A percentile compares a stretch with the other conserved stretches of the same genome.
phyloP scores from a whole-genome alignment of 2,113 vertebrate species.

The Larimichthys polyactis region DNA sequence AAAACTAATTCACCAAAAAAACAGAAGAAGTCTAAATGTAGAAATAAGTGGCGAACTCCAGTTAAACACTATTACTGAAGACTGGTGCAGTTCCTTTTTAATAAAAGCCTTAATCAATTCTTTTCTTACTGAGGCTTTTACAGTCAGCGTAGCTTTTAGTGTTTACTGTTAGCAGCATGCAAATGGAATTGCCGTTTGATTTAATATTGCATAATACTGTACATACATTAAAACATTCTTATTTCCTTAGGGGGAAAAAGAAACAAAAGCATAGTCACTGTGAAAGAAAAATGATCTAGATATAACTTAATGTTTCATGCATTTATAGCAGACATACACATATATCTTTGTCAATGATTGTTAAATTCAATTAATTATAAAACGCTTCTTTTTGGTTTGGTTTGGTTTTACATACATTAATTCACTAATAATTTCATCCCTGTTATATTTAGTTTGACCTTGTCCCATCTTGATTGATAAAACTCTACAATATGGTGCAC shows the following conservation, averaged over 20 bases:
- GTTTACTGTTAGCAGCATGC: constrained; percentile 27
- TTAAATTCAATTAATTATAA: no score
- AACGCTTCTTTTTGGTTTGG: background rate
- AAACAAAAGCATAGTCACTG: background rate
- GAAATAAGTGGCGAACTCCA: background rate
- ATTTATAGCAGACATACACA: background rate
- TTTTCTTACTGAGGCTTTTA: constrained; percentile 28
- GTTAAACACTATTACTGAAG: constrained; percentile 14
- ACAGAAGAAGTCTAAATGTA: background rate
- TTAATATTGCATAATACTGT: background rate
- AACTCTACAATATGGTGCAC: background rate
- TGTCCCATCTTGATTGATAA: background rate
- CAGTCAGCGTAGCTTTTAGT: constrained; percentile 24
- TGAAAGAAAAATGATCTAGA: background rate
- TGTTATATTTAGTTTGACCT: background rate
- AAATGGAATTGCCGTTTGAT: background rate
- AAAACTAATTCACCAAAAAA: constrained; percentile 10
- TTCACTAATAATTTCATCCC: background rate
- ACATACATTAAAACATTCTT: background rate
- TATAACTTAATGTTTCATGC: background rate
- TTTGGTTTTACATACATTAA: background rate
- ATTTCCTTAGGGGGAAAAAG: no score
- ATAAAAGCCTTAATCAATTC: constrained; percentile 16
- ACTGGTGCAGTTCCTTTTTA: constrained; percentile 4
- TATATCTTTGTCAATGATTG: background rate